Percentiles rank a stretch among this genome's conserved stretches.
These are phyloP conservation scores for Rhynchomys soricoides DNA, from an alignment of 2,113 vertebrate species.

Conservation along the genomic window DNA sequence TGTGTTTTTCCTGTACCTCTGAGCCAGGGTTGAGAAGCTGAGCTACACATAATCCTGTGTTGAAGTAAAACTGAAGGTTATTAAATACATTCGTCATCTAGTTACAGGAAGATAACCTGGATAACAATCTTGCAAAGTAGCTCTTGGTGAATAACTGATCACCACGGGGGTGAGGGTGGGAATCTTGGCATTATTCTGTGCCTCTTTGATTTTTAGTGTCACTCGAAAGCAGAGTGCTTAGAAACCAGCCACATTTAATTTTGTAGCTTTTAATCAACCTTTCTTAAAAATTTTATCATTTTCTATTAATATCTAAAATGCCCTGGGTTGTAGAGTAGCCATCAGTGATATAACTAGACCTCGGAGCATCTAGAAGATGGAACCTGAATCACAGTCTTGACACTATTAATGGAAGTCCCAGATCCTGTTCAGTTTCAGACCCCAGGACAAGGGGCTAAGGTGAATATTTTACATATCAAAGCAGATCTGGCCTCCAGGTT, in stretches of 20 bases:
- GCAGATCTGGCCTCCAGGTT: too few relatives aligned
- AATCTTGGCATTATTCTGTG: not conserved
- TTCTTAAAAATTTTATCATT: not conserved
- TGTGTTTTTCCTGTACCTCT: not conserved
- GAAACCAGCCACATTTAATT: not conserved
- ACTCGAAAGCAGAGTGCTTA: not conserved
- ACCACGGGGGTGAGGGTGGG: not conserved
- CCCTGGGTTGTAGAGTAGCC: not conserved
- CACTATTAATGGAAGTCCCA: not conserved
- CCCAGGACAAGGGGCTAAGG: too few relatives aligned
- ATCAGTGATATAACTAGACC: not conserved
- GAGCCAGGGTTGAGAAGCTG: not conserved
- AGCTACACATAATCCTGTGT: not conserved
- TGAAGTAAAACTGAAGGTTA: not conserved
- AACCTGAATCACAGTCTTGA: not conserved
- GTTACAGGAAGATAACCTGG: not conserved
- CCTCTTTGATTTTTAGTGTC: not conserved
- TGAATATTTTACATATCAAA: too few relatives aligned
- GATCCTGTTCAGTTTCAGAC: not conserved
- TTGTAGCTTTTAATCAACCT: not conserved
- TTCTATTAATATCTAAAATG: not conserved
- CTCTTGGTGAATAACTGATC: not conserved
- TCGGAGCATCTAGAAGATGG: not conserved
- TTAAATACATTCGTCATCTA: not conserved
- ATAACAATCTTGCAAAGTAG: not conserved